phyloP scores from a whole-genome alignment of 2,113 vertebrate genomes.

The Gymnobelideus leadbeateri region DNA sequence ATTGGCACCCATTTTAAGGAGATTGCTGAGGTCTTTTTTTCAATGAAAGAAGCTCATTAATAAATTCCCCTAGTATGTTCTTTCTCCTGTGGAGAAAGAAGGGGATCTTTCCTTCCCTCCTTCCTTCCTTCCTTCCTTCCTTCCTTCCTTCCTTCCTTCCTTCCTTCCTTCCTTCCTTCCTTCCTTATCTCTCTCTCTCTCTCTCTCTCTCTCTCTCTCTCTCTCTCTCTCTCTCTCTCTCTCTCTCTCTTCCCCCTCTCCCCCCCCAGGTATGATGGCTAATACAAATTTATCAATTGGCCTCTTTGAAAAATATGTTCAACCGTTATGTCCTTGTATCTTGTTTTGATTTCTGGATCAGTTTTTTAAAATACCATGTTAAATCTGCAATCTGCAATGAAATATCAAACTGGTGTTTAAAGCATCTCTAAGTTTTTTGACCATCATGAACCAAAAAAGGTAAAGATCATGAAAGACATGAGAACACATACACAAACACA shows the following conservation, averaged over 20 bases:
- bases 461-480: too few species aligned
- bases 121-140: too few species aligned
- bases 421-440: not conserved
- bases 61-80: constrained; percentile 73
- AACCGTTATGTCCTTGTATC: constrained; percentile 33
- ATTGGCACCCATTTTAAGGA: constrained; percentile 82
- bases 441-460: not conserved
- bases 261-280: constrained; percentile 57
- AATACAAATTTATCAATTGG: constrained; percentile 52
- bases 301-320: constrained; percentile 24
- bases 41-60: constrained; percentile 72
- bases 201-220: not conserved
- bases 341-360: constrained; percentile 60
- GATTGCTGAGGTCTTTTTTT: constrained; percentile 78
- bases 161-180: not conserved
- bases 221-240: too few species aligned
- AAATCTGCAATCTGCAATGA: constrained; percentile 43
- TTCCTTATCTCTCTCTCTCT: constrained; percentile 9
- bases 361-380: constrained; percentile 59
- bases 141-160: too few species aligned
- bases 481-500: not conserved
- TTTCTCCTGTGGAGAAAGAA: constrained; percentile 71
- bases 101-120: not conserved
- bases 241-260: not conserved
- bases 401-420: constrained; percentile 38